Base-by-base conservation (phyloP, 2,113 vertebrate genomes). In the Erinaceus europaeus region DNA sequence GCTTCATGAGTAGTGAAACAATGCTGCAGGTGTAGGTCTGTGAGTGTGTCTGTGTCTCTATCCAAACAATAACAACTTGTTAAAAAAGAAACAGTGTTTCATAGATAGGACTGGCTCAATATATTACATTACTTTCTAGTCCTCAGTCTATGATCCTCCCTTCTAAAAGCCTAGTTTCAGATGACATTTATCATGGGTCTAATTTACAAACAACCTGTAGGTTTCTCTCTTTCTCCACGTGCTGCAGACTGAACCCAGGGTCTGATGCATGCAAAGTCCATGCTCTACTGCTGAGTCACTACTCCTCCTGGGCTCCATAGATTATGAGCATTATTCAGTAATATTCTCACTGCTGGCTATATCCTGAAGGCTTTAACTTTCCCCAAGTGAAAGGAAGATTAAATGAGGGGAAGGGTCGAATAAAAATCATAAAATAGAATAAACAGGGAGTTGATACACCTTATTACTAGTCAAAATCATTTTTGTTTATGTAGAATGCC, bases 141-240 rank as follows among this genome's bases (percentile, higher is more conserved):
- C 53, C 17, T 90, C 59, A 62, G 34, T 52, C 20, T 52, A 53
- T 57, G 4, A 50, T 50, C 68, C 13, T 25, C 52, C 23, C 29
- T 48, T 77, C 40, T 48, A 65, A 73, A 83, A 42, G 53, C 34
- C 65, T 88, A 64, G 53, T 71, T 91, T 86, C 85, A 88, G 32
- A 75, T 83, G 59, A 62, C 3, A 57, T 46, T 84, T 88, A 62
- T 15, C 23, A 10, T 34, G 87, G 34, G 5, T 18, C 59, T 83
- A 61, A 79, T 57, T 88, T 84, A 75, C 62, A 91, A 57, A 76
- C 52, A 9, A 13, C 20, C 69, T 75, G 29, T 36, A 65, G 81
- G 81, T 65, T 50, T 34, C 13, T 72, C 53, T 69, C 34, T 55
- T 55, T 18, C 17, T 18, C 25, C 25, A 55, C n/a, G n/a, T n/a